Conservation (phyloP, 2,888 invertebrate genomes). For the Ectobius pallidus region DNA sequence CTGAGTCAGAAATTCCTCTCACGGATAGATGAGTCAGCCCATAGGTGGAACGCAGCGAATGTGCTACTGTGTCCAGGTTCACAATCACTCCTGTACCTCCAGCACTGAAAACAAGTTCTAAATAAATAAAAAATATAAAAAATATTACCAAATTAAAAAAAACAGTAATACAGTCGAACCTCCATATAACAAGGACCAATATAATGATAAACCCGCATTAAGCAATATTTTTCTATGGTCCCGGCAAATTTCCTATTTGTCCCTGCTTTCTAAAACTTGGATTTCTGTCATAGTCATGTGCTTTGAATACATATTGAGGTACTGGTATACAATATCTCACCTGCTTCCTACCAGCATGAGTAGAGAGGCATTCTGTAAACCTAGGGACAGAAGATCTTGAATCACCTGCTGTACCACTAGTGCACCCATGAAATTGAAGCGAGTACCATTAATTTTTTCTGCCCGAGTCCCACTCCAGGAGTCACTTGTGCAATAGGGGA, state of each 20-base stretch:
- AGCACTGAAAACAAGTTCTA: slow-evolving; percentile 83
- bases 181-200: no score
- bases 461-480: slow-evolving; percentile 87
- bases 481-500: slow-evolving; percentile 95
- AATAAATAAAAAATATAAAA: no score
- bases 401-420: slow-evolving; percentile 73
- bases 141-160: no score
- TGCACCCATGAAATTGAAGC: slow-evolving; percentile 87
- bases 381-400: slow-evolving; percentile 65
- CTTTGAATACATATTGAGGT: no score
- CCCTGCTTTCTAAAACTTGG: no score
- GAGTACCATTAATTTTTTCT: slow-evolving; percentile 60
- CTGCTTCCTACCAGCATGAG: slow-evolving; percentile 72
- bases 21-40: slow-evolving; percentile 67
- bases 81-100: slow-evolving; percentile 94
- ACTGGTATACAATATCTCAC: slow-evolving; percentile 41
- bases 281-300: no score
- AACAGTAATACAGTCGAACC: no score
- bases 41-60: slow-evolving; percentile 67
- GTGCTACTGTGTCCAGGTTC: slow-evolving; percentile 82
- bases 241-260: no score
- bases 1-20: slow-evolving; percentile 88
- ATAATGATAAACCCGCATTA: no score
- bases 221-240: no score
- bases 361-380: slow-evolving; percentile 73